Evolutionary conservation across 2,113 vertebrate species (phyloP).

Genomic region (Brachyistius frenatus): DNA sequence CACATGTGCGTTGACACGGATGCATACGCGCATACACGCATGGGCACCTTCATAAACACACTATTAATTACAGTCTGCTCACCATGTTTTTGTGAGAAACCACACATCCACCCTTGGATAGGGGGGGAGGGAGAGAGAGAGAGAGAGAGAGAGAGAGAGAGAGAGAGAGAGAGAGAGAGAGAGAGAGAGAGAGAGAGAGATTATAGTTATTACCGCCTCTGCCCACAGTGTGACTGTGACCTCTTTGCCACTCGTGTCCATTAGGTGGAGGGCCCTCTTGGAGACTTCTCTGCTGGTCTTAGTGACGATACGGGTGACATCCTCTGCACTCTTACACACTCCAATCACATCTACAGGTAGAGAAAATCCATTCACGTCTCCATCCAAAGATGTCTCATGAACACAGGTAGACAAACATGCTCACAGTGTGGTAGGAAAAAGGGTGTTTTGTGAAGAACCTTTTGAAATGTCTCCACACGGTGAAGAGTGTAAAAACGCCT

Average conservation of each 20-base stretch:
- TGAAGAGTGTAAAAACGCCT: slow-evolving; percentile 23
- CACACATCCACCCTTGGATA: slow-evolving; percentile 34
- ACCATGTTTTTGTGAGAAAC: slow-evolving; percentile 42
- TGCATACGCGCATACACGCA: slow-evolving; percentile 10
- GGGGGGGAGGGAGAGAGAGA: slow-evolving; percentile 17
- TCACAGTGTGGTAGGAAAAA: slow-evolving; percentile 4
- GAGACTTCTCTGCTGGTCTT: slow-evolving; percentile 90
- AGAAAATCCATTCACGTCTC: slow-evolving; percentile 23
- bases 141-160: slow-evolving; percentile 19
- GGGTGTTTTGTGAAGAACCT: neutral
- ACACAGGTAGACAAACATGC: slow-evolving; percentile 7
- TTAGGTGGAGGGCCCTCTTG: slow-evolving; percentile 89
- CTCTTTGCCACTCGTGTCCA: slow-evolving; percentile 90
- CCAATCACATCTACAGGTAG: slow-evolving; percentile 89
- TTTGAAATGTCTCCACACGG: slow-evolving; percentile 25
- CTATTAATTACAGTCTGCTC: slow-evolving; percentile 37
- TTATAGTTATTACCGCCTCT: slow-evolving; percentile 85
- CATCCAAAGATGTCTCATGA: neutral
- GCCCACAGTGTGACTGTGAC: slow-evolving; percentile 92
- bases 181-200: slow-evolving; percentile 23
- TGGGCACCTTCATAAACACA: slow-evolving; percentile 41
- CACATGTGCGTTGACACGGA: neutral
- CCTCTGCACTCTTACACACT: slow-evolving; percentile 91
- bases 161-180: slow-evolving; percentile 21
- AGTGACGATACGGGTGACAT: slow-evolving; percentile 87